These are phyloP conservation scores for Rhinolophus sinicus DNA, from an alignment of 2,113 vertebrate species.

Conservation along the genomic window DNA sequence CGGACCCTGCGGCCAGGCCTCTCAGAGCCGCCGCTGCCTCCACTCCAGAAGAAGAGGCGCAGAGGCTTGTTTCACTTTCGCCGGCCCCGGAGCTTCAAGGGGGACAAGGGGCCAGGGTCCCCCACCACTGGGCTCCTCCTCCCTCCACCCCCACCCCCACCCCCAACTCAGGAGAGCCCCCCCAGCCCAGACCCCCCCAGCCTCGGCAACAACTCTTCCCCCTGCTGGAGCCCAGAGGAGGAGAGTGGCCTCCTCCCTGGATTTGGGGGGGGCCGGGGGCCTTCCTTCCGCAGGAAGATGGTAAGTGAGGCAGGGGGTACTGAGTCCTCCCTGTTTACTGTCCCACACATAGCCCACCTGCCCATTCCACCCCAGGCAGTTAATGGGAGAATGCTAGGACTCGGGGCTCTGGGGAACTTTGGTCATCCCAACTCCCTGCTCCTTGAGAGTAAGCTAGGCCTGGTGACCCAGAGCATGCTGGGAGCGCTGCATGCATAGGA, in stretches of 20 bases:
- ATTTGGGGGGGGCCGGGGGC: constrained; percentile 74
- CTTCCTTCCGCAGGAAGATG: constrained; percentile 69
- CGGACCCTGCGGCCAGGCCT: constrained; percentile 74
- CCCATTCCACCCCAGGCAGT: background rate
- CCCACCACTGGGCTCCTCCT: constrained; percentile 78
- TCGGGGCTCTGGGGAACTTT: background rate
- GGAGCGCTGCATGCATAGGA: background rate
- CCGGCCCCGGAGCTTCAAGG: constrained; percentile 82
- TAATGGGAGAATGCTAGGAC: background rate
- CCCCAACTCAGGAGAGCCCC: constrained; percentile 72
- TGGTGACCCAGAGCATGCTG: background rate
- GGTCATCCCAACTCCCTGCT: background rate
- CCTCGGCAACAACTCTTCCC: constrained; percentile 73
- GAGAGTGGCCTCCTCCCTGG: constrained; percentile 80
- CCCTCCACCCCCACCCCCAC: constrained; percentile 77
- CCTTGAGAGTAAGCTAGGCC: background rate
- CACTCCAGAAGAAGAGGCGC: constrained; percentile 83
- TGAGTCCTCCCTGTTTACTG: background rate
- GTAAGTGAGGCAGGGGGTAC: background rate
- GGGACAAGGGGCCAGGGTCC: constrained; percentile 73
- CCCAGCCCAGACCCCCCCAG: constrained; percentile 69
- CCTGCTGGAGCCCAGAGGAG: constrained; percentile 80
- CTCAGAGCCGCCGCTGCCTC: constrained; percentile 65
- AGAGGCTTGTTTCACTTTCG: constrained; percentile 84
- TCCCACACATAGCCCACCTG: background rate